Percentiles rank a stretch among this genome's conserved stretches.
Evolutionary conservation across 2,113 vertebrate species (phyloP).

Genomic region (Rhinogobius similis): DNA sequence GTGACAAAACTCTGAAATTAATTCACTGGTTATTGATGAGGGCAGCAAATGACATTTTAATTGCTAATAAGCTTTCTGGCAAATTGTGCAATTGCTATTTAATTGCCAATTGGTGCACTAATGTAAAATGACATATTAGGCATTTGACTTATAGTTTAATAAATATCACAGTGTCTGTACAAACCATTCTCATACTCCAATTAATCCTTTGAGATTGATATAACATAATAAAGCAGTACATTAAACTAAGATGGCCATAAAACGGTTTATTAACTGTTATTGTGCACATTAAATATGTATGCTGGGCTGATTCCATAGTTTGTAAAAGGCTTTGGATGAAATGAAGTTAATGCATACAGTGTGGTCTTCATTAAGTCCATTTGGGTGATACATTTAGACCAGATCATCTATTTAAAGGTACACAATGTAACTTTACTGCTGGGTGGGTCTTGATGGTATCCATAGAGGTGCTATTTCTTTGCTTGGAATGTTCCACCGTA

Average conservation of each 20-base stretch:
- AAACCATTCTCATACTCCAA: neutral
- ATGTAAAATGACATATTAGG: conserved; percentile 2
- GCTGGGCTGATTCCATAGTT: neutral
- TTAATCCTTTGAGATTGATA: conserved; percentile 7
- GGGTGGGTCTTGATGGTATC: too few relatives aligned
- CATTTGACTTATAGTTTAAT: conserved; percentile 10
- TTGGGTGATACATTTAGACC: neutral
- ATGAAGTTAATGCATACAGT: neutral
- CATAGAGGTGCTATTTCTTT: too few relatives aligned
- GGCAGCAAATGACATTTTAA: conserved; percentile 13
- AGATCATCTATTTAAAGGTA: neutral
- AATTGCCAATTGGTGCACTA: neutral
- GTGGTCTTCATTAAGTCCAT: neutral
- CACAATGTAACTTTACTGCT: too few relatives aligned
- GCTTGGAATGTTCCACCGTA: too few relatives aligned
- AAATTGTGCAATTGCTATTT: conserved; percentile 10
- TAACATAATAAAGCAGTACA: neutral
- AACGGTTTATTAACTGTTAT: neutral
- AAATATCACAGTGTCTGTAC: conserved; percentile 3
- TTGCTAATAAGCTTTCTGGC: conserved; percentile 1
- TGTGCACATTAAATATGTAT: conserved; percentile 2
- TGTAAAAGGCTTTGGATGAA: neutral
- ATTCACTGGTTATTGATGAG: conserved; percentile 15
- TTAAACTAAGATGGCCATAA: conserved; percentile 3
- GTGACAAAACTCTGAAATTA: conserved; percentile 9